These are phyloP conservation scores for Aptenodytes patagonicus DNA, from an alignment of 2,113 vertebrate genomes.

Conservation along the genomic window DNA sequence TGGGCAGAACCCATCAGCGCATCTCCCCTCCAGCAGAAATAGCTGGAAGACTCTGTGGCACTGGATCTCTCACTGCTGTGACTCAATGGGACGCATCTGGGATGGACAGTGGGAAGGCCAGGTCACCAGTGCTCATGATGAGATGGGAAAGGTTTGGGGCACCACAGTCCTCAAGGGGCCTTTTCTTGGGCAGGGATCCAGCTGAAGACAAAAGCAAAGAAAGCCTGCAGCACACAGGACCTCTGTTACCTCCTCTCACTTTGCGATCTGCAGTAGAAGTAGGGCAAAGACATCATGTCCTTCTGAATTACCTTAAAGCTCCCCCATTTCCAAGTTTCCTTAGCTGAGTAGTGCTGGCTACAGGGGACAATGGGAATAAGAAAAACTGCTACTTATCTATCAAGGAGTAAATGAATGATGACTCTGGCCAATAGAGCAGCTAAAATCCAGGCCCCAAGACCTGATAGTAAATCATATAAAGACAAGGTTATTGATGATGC, in stretches of 20 bases:
- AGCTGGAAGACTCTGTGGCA: neutral
- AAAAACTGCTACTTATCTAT: neutral
- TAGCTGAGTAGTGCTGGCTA: neutral
- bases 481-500: neutral
- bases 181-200: neutral
- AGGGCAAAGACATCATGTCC: fast-evolving
- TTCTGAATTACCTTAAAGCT: neutral
- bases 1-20: neutral
- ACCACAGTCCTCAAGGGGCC: neutral
- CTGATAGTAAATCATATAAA: neutral
- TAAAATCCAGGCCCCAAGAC: neutral
- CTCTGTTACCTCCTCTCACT: neutral
- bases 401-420: neutral
- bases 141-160: neutral
- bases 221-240: neutral
- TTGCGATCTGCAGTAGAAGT: neutral
- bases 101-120: neutral
- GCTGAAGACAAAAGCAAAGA: neutral
- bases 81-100: neutral
- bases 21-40: neutral
- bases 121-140: fast-evolving
- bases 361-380: neutral
- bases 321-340: neutral
- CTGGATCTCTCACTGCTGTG: neutral
- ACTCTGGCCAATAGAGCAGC: neutral